Conservation (phyloP, 2,797 vertebrate genomes). For the Sarcoramphus papa region DNA sequence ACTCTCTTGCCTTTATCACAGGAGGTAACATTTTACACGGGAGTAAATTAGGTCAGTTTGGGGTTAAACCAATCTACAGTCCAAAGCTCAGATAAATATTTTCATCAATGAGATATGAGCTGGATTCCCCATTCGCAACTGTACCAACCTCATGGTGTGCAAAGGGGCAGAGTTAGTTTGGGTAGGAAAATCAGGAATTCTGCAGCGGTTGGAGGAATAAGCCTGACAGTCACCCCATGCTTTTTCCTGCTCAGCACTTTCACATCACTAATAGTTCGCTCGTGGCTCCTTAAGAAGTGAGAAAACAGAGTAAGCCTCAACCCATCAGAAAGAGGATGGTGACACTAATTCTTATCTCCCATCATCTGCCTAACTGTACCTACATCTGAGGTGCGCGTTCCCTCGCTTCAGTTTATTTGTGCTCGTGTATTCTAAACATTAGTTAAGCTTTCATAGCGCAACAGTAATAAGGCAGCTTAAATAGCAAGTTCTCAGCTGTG, state of each 20-base stretch:
- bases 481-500: slow-evolving; percentile 11
- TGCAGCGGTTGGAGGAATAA: neutral
- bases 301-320: neutral
- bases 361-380: neutral
- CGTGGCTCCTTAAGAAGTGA: neutral
- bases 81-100: neutral
- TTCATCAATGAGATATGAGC: neutral
- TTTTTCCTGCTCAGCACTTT: neutral
- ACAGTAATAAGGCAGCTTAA: slow-evolving; percentile 27
- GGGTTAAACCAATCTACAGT: neutral
- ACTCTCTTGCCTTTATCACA: neutral
- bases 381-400: neutral
- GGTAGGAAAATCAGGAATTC: neutral
- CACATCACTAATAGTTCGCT: neutral
- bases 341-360: neutral
- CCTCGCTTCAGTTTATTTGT: neutral
- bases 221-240: neutral
- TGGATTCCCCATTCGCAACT: neutral
- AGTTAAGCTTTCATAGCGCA: neutral
- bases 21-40: neutral
- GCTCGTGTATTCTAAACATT: neutral
- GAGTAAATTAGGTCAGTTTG: neutral
- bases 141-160: neutral
- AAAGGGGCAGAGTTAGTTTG: neutral
- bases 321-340: neutral